A percentile compares a stretch with the other conserved stretches of the same genome.
phyloP scores from a whole-genome alignment of 2,797 vertebrate genomes.

The Notolepis coatsorum region DNA sequence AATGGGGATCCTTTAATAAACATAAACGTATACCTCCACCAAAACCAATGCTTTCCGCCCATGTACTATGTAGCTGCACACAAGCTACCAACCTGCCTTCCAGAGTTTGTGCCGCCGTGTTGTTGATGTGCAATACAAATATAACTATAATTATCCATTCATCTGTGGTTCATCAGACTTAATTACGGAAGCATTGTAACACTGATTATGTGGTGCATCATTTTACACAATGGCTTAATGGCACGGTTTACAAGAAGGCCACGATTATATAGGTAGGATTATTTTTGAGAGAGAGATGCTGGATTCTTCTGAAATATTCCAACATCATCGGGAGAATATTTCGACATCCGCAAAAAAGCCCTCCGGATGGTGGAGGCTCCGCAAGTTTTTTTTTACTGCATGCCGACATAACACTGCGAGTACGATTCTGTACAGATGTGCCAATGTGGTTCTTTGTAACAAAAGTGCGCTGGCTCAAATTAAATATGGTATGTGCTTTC shows the following conservation, averaged over 20 bases:
- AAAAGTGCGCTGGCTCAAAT: constrained; percentile 69
- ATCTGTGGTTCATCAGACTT: constrained; percentile 72
- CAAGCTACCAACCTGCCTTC: constrained; percentile 24
- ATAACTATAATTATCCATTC: constrained; percentile 72
- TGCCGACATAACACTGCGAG: constrained; percentile 30
- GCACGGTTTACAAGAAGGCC: constrained; percentile 49
- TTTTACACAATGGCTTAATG: constrained; percentile 59
- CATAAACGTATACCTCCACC: no score
- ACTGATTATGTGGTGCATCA: constrained; percentile 42
- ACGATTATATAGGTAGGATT: not conserved
- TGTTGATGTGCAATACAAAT: constrained; percentile 72
- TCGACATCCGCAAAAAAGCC: not conserved
- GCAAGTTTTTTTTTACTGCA: constrained; percentile 8
- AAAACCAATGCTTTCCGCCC: no score
- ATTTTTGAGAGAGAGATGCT: not conserved
- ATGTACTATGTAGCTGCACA: constrained; percentile 8
- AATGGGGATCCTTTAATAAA: no score
- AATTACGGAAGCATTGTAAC: constrained; percentile 66
- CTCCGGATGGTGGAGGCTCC: not conserved
- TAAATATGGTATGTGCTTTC: constrained; percentile 54
- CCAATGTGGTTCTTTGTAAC: constrained; percentile 54
- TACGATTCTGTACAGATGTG: constrained; percentile 47
- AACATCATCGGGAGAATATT: not conserved
- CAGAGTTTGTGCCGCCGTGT: constrained; percentile 54
- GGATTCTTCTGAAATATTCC: not conserved